Conservation (phyloP, 1,140 invertebrate genomes). For the Rhopalosiphum maidis region DNA sequence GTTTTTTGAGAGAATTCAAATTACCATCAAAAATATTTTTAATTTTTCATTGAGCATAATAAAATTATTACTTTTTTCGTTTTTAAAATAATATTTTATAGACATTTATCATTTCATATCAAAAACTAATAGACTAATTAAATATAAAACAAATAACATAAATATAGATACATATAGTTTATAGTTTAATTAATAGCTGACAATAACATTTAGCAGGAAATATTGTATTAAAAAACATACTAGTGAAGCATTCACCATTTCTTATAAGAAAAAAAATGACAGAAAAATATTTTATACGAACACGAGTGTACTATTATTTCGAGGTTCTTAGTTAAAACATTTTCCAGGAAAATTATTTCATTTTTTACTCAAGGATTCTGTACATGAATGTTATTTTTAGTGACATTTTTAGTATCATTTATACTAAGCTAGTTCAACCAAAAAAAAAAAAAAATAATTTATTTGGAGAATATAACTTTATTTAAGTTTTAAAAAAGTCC, state of each 20-base stretch:
- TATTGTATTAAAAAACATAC: neutral
- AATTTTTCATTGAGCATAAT: neutral
- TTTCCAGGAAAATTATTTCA: neutral
- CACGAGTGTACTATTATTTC: neutral
- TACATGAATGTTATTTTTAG: neutral
- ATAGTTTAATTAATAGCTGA: neutral
- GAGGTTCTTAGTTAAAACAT: neutral
- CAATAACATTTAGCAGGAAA: neutral
- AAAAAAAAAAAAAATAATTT: neutral
- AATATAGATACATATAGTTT: neutral
- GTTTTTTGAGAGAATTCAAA: neutral
- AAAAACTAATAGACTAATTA: too few relatives aligned
- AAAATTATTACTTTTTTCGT: neutral
- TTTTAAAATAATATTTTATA: neutral
- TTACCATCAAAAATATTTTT: neutral
- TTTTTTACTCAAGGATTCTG: neutral
- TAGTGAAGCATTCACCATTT: neutral
- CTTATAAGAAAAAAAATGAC: neutral
- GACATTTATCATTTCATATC: too few relatives aligned
- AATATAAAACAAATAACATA: neutral
- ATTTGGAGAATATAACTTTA: neutral
- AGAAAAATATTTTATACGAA: neutral
- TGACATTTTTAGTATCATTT: neutral
- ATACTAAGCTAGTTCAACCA: neutral
- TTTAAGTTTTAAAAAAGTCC: neutral